A percentile compares a stretch with the other conserved stretches of the same genome.
Conservation (phyloP, 2,797 vertebrate genomes). For the Oryzias sinensis region DNA sequence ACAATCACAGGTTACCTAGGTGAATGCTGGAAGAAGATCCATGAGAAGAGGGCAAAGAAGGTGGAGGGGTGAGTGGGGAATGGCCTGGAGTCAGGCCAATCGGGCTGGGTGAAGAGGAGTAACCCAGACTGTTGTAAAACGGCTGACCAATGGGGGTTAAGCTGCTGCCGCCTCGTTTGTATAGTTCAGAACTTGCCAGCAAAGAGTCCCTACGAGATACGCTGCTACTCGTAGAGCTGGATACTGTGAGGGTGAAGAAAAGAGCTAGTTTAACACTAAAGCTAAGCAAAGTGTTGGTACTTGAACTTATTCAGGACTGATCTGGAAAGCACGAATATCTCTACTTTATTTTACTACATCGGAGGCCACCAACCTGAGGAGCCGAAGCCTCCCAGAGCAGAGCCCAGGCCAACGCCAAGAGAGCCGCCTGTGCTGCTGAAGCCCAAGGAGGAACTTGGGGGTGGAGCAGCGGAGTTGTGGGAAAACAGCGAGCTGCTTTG, state of each 20-base stretch:
- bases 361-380: conserved; percentile 86
- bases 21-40: conserved; percentile 98
- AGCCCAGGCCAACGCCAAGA: conserved; percentile 91
- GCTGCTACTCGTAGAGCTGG: conserved; percentile 94
- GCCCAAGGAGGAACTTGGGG: conserved; percentile 89
- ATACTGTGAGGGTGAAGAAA: conserved; percentile 74
- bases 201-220: conserved; percentile 95
- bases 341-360: neutral
- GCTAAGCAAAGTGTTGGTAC: too few species aligned
- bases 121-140: conserved; percentile 98
- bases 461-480: conserved; percentile 88
- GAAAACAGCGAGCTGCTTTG: conserved; percentile 98
- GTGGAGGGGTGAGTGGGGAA: conserved; percentile 97
- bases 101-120: conserved; percentile 98
- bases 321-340: too few species aligned
- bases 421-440: conserved; percentile 89
- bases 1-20: conserved; percentile 79
- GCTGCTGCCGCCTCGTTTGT: conserved; percentile 96
- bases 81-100: conserved; percentile 97
- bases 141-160: conserved; percentile 97
- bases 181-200: conserved; percentile 94
- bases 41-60: conserved; percentile 94
- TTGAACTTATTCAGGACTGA: too few species aligned
- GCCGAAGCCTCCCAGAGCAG: conserved; percentile 94
- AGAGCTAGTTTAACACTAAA: neutral